Base-by-base conservation (phyloP, 1,140 invertebrate genomes). In the Drosophila elegans region DNA sequence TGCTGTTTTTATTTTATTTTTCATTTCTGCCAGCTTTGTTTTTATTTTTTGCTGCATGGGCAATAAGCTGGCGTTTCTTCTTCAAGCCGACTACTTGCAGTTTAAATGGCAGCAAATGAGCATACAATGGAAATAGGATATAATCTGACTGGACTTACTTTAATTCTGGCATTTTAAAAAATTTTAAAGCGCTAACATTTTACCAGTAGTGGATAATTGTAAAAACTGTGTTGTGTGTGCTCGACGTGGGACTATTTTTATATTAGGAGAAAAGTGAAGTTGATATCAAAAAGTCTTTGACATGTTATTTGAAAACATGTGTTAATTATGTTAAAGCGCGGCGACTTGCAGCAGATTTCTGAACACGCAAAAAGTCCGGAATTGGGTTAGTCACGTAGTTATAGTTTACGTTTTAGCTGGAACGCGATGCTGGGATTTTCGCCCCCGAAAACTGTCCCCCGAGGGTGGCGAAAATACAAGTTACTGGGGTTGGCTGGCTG, bases 301-400 rank as follows among this genome's bases (percentile, higher is more conserved):
- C 48, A 32, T 6, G 27, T 27, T 39, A 32, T 51, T 46, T 16
- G 34, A 34, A 21, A 55, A 29, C 60, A 71, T 69, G 67, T 78
- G 62, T 73, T 88, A 83, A 86, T 83, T 79, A 73, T 83, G 74
- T 86, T 79, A 73, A 80, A 76, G 59, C 27, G 64, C 39, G 39
- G 44, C 41, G 32, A 42, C 62, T 55, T 52, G 34, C 25, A 34
- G 39, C 36, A 53, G 27, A 46, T 76, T 59, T 49, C 36, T 54
- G 56, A 29, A 27, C 39, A 41, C 74, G 27, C 34, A 12, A 32
- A 32, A 32, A 45, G 45, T 16, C 55, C 42, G 11, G 60, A 86
- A 67, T 51, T 80, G 76, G 79, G 83, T 88, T 86, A 86, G 83
- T 88, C 83, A 86, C 84, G 83, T 83, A 82, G 67, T 59, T 66